Evolutionary conservation across 2,797 vertebrate species (phyloP), one percentile per base, ranked within the genome.

Genomic region (Tokudaia muenninki): DNA sequence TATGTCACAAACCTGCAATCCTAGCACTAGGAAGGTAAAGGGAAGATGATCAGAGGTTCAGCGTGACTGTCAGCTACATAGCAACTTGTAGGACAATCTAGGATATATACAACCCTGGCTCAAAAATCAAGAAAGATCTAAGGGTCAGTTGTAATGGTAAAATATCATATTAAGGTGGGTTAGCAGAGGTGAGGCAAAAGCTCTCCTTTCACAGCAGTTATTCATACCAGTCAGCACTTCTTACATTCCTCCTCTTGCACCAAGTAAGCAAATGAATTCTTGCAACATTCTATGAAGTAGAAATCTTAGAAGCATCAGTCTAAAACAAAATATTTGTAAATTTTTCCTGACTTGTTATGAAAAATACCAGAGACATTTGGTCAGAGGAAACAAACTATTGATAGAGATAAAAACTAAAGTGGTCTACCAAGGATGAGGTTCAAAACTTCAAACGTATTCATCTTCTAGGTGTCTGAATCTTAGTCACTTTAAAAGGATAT

Each of bases 291-390:
- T 91, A 57, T 57, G n/a, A 94, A 14, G 37, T 47, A 81, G 65
- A 22, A 75, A n/a, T 84, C 41, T 70, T 47, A 75, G 5, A 87
- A 82, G 16, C n/a, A 90, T 16, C 24, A 79, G n/a, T 70, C 41
- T 65, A 89, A 94, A 75, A 12, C 59, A 87, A 95, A 74, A 91
- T 67, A 87, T 74, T 59, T 65, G 31, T 37, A 55, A 84, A 87
- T 61, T 89, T 26, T 57, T 67, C 21, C 88, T 74, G 87, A 92
- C 31, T 21, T 34, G 37, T 92, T 87, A 74, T 10, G 52, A 59
- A 94, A 96, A 92, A 81, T 90, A 63, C 29, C 63, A 94, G 41
- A 87, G 79, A 74, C 3, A 81, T 84, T 83, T 74, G 31, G 65
- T 67, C 37, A 89, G 41, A 92, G 9, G 34, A 17, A 57, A 86